phyloP scores from a whole-genome alignment of 1,140 invertebrate genomes.

The Diachasma alloeum region DNA sequence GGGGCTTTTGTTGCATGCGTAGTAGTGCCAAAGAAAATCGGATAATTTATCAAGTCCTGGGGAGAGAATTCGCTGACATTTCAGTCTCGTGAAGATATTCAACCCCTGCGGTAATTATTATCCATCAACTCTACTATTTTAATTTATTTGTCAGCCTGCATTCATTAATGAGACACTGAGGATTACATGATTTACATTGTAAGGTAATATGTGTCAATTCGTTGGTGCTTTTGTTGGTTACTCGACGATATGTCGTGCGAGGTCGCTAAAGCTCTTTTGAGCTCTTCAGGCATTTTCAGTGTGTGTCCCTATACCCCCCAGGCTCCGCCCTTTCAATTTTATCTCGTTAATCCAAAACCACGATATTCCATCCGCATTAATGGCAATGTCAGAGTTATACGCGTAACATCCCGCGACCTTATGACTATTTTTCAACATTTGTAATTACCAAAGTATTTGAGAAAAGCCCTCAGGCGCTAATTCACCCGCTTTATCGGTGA shows the following conservation, averaged over 20 bases:
- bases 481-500: not conserved
- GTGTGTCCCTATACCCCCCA: not conserved
- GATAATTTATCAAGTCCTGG: not conserved
- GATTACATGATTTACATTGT: not conserved
- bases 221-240: not conserved
- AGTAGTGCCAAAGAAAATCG: not conserved
- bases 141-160: not conserved
- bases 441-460: not conserved
- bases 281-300: not conserved
- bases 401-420: constrained; percentile 14
- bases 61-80: no score
- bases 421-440: not conserved
- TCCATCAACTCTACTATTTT: not conserved
- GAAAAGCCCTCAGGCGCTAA: no score
- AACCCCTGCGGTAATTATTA: no score
- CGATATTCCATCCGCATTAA: constrained; percentile 40
- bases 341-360: constrained; percentile 41
- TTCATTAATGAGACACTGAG: not conserved
- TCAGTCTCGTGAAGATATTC: no score
- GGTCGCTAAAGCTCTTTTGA: constrained; percentile 6
- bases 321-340: constrained; percentile 38
- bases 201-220: not conserved
- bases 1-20: not conserved
- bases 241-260: not conserved
- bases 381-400: constrained; percentile 37